Conservation (phyloP, 2,797 vertebrate genomes). For the Columba guinea region DNA sequence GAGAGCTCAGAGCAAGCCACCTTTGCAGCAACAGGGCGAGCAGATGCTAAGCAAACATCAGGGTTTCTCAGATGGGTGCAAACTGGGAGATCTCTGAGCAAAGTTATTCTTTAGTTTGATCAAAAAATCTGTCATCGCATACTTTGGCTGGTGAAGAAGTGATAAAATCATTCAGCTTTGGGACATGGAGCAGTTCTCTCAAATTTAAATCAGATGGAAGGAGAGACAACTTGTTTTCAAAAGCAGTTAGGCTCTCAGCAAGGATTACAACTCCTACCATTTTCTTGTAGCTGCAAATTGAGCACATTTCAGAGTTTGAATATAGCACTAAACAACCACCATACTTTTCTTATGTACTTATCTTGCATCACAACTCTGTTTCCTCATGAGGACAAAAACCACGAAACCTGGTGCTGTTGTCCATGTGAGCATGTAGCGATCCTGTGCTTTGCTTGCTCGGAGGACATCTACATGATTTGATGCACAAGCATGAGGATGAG, state of each 20-base stretch:
- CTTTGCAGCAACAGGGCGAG: neutral
- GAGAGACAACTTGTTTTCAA: conserved; percentile 34
- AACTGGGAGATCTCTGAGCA: conserved; percentile 17
- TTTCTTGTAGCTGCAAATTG: neutral
- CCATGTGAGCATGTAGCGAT: neutral
- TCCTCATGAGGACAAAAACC: neutral
- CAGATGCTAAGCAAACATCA: conserved; percentile 19
- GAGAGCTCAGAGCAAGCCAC: neutral
- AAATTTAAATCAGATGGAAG: conserved; percentile 62
- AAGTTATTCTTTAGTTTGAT: conserved; percentile 19
- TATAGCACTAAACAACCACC: neutral
- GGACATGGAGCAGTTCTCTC: conserved; percentile 2
- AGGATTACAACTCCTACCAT: neutral
- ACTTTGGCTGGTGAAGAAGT: conserved; percentile 49
- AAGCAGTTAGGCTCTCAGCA: conserved; percentile 15
- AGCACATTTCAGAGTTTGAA: neutral
- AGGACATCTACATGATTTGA: neutral
- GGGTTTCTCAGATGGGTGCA: conserved; percentile 24
- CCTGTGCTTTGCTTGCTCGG: neutral
- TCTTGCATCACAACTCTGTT: neutral
- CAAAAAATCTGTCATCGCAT: conserved; percentile 51
- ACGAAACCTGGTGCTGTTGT: neutral
- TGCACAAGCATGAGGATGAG: neutral
- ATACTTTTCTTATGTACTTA: neutral
- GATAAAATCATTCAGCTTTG: conserved; percentile 62